A percentile compares a stretch with the other conserved stretches of the same genome.
Conservation (phyloP, 1,140 invertebrate genomes). For the Phenacoccus solenopsis region DNA sequence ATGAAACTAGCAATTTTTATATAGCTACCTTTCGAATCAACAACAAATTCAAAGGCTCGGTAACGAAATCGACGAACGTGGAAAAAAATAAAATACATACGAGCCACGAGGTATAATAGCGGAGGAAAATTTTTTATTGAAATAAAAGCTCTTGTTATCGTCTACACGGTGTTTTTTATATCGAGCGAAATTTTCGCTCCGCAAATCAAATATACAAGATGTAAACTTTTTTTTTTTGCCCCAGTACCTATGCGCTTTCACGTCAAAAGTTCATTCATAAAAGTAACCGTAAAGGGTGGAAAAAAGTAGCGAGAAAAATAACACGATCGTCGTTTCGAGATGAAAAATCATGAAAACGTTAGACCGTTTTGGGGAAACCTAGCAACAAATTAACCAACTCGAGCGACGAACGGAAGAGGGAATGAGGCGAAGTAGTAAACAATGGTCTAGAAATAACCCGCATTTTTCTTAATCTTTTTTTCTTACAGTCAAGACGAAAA, state of each 20-base stretch:
- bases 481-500: too few relatives aligned
- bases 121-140: not conserved
- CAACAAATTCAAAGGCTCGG: not conserved
- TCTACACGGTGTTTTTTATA: not conserved
- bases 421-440: too few relatives aligned
- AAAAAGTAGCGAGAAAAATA: too few relatives aligned
- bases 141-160: not conserved
- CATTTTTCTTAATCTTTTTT: too few relatives aligned
- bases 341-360: not conserved
- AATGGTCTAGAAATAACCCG: too few relatives aligned
- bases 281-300: too few relatives aligned
- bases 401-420: too few relatives aligned
- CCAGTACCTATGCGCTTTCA: not conserved
- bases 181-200: too few relatives aligned
- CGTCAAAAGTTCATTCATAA: too few relatives aligned
- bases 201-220: too few relatives aligned
- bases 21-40: too few relatives aligned
- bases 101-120: not conserved
- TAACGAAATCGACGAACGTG: not conserved
- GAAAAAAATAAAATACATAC: not conserved
- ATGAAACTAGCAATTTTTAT: not conserved
- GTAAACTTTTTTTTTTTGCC: too few relatives aligned
- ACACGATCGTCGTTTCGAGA: not conserved
- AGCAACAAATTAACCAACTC: not conserved
- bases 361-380: not conserved